phyloP scores from a whole-genome alignment of 1,140 invertebrate genomes.

The Schlechtendalia chinensis region DNA sequence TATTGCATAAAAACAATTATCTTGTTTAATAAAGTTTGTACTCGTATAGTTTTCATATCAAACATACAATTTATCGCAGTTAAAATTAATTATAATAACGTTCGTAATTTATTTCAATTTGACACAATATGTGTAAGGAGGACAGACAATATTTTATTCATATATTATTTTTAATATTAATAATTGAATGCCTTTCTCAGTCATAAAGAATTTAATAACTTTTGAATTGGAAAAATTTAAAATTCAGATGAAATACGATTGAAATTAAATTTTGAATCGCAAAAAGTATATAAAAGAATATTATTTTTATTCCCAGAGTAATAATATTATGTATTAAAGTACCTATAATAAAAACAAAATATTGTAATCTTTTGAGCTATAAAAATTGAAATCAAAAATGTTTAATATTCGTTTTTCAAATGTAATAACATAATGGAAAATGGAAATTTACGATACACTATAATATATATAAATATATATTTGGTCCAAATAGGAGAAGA shows the following conservation, averaged over 20 bases:
- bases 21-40: too few relatives aligned
- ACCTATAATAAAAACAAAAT: conserved; percentile 21
- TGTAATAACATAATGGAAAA: conserved; percentile 17
- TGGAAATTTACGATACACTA: conserved; percentile 5
- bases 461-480: neutral
- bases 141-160: neutral
- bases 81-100: neutral
- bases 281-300: neutral
- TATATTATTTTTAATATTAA: neutral
- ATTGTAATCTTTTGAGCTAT: conserved; percentile 5
- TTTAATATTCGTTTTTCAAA: conserved; percentile 34
- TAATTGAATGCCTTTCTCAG: neutral
- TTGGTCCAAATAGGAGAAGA: neutral
- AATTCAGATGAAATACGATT: conserved; percentile 17
- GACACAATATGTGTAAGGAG: neutral
- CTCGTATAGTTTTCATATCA: neutral
- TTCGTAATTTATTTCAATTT: neutral
- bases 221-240: neutral
- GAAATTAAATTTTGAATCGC: neutral
- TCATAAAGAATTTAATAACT: neutral
- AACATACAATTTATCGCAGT: too few relatives aligned
- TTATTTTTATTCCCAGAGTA: conserved; percentile 4
- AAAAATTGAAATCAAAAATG: conserved; percentile 27
- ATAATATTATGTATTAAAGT: too few relatives aligned
- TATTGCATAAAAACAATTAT: neutral